A percentile compares a stretch with the other conserved stretches of the same genome.
These are phyloP conservation scores for Vimba vimba DNA, from an alignment of 2,113 vertebrate genomes.

Conservation along the genomic window DNA sequence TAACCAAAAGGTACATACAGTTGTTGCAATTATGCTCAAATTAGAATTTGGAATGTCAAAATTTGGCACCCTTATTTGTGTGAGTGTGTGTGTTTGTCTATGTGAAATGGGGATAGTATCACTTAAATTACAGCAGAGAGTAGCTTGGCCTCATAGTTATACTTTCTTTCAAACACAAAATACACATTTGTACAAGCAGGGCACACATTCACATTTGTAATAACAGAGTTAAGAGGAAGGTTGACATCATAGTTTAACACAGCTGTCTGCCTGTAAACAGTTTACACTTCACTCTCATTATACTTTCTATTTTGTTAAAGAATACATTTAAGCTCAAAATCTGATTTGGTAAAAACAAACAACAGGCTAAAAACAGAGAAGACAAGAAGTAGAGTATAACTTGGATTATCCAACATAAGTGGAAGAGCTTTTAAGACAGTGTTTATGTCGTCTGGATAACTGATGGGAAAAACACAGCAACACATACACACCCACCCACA, in stretches of 20 bases:
- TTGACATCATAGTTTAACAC: conserved; percentile 20
- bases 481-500: conserved; percentile 17
- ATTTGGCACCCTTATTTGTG: not conserved
- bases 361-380: conserved; percentile 6
- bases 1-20: not conserved
- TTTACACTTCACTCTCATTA: conserved; percentile 7
- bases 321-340: conserved; percentile 3
- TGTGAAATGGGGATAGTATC: not conserved
- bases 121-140: not conserved
- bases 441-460: conserved; percentile 16
- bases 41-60: not conserved
- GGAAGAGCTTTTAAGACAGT: conserved; percentile 11
- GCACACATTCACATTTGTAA: conserved; percentile 3
- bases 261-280: conserved; percentile 10
- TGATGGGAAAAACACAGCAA: not conserved
- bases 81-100: not conserved
- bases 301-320: not conserved
- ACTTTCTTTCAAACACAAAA: conserved; percentile 17
- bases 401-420: conserved; percentile 5
- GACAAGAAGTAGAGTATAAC: not conserved
- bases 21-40: not conserved
- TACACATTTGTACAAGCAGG: not conserved
- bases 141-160: not conserved
- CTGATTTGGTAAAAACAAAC: conserved; percentile 6
- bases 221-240: conserved; percentile 4